Evolutionary conservation across 2,113 vertebrate species (phyloP).

Genomic region (Zonotrichia leucophrys): DNA sequence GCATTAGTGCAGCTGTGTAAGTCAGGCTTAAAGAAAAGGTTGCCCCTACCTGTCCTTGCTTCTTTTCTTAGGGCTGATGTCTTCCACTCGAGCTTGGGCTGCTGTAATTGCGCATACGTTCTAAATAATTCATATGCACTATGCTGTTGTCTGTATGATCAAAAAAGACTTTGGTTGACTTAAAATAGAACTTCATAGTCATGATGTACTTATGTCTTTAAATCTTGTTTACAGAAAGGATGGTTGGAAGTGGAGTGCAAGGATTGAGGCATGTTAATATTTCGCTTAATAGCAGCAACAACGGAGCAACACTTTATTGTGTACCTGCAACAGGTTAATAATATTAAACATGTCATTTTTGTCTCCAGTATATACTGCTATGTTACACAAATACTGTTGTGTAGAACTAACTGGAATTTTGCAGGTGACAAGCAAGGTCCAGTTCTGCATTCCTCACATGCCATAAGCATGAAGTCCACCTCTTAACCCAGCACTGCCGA

Average conservation of each 20-base stretch:
- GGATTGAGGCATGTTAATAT: neutral
- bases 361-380: neutral
- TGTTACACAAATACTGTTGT: neutral
- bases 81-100: neutral
- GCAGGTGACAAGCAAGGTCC: neutral
- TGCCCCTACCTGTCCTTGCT: neutral
- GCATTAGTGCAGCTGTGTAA: neutral
- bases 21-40: neutral
- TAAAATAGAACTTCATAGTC: neutral
- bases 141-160: neutral
- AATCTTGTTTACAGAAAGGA: neutral
- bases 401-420: neutral
- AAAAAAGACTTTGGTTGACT: neutral
- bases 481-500: neutral
- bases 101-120: neutral
- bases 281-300: neutral
- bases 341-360: neutral
- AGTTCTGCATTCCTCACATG: neutral
- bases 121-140: slow-evolving; percentile 19
- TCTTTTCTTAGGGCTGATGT: neutral
- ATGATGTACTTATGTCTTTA: neutral
- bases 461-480: neutral
- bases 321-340: neutral
- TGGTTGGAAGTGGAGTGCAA: neutral
- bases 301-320: neutral